phyloP scores from a whole-genome alignment of 2,888 invertebrate genomes.

The Sphinx pinastri region DNA sequence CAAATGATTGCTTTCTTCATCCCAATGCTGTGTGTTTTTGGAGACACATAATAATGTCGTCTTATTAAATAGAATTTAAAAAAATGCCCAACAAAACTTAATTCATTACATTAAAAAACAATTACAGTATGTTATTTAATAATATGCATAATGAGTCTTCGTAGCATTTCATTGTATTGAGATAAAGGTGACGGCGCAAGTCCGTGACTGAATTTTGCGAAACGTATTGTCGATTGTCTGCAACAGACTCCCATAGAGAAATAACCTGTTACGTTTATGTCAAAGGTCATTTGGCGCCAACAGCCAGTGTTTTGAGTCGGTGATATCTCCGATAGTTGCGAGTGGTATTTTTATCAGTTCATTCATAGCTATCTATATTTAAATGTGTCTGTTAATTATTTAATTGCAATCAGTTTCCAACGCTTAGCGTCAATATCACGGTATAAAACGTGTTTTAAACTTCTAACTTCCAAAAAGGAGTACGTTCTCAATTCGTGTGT shows the following conservation, averaged over 20 bases:
- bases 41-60: no score
- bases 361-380: conserved; percentile 11
- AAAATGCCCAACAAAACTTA: no score
- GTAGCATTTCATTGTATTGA: background rate
- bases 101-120: background rate
- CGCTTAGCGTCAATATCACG: background rate
- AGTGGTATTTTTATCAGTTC: conserved; percentile 7
- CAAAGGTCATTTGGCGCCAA: conserved; percentile 21
- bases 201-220: conserved; percentile 11
- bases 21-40: no score
- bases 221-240: background rate
- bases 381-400: conserved; percentile 11
- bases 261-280: conserved; percentile 23
- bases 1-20: no score
- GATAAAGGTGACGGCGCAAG: background rate
- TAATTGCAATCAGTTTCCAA: background rate
- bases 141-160: background rate
- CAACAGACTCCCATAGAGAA: conserved; percentile 18
- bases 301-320: background rate
- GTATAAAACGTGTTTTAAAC: no score
- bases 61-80: no score
- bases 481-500: no score
- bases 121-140: background rate
- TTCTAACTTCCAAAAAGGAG: no score
- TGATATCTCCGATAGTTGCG: background rate